phyloP scores from a whole-genome alignment of 2,888 invertebrate genomes.

The Pachymerium ferrugineum region DNA sequence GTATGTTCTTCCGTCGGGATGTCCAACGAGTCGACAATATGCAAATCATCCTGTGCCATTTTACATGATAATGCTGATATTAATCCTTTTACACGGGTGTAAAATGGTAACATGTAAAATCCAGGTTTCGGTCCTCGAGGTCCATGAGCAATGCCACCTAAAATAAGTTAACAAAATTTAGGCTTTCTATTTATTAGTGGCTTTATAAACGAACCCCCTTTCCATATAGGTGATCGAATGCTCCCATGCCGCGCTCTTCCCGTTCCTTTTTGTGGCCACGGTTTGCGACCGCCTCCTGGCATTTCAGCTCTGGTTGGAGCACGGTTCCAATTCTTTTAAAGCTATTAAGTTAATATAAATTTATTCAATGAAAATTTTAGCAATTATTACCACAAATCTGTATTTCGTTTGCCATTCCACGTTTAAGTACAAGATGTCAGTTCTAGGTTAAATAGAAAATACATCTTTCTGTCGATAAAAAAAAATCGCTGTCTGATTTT shows the following conservation, averaged over 20 bases:
- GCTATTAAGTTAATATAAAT: conserved; percentile 15
- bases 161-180: neutral
- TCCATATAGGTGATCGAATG: conserved; percentile 79
- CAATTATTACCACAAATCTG: conserved; percentile 61
- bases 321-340: conserved; percentile 62
- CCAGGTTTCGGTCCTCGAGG: conserved; percentile 83
- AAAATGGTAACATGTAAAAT: conserved; percentile 89
- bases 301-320: conserved; percentile 77
- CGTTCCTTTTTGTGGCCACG: conserved; percentile 93
- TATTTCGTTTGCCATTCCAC: conserved; percentile 78
- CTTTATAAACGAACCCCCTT: conserved; percentile 51
- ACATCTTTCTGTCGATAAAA: neutral
- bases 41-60: conserved; percentile 90
- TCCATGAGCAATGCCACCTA: conserved; percentile 76
- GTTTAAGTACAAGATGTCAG: conserved; percentile 82
- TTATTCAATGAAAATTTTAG: conserved; percentile 6
- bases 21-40: conserved; percentile 78
- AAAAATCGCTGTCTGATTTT: conserved; percentile 30
- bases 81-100: conserved; percentile 69
- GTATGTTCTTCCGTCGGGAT: conserved; percentile 72
- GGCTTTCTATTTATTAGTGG: neutral
- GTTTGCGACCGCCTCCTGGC: conserved; percentile 82
- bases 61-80: conserved; percentile 80
- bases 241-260: conserved; percentile 90
- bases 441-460: conserved; percentile 41